These are phyloP conservation scores for Phrynosoma platyrhinos DNA, from an alignment of 2,113 vertebrate species.

Conservation along the genomic window DNA sequence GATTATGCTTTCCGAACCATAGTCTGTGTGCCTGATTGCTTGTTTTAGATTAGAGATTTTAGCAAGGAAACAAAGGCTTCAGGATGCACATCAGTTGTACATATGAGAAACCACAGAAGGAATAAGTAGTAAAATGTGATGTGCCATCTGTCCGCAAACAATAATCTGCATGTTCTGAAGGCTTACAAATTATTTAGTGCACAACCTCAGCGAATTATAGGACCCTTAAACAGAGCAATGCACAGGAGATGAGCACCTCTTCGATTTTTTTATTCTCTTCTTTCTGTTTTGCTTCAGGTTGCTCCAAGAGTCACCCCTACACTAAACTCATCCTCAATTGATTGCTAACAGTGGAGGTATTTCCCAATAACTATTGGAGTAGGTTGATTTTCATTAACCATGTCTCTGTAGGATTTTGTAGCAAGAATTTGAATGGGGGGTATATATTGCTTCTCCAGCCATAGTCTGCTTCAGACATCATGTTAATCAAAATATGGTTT, in stretches of 20 bases:
- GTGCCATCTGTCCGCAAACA: conserved; percentile 94
- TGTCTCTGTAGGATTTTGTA: conserved; percentile 61
- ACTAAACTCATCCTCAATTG: conserved; percentile 64
- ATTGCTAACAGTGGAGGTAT: conserved; percentile 78
- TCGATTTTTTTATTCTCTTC: conserved; percentile 62
- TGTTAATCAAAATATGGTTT: conserved; percentile 75
- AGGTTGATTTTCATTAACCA: conserved; percentile 75
- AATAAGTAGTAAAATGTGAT: conserved; percentile 91
- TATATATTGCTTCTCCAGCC: conserved; percentile 50
- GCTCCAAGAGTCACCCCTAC: background rate
- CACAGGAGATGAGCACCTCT: conserved; percentile 67
- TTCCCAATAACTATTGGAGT: conserved; percentile 71
- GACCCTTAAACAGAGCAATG: conserved; percentile 76
- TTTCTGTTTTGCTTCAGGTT: conserved; percentile 41
- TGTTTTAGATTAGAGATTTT: conserved; percentile 85
- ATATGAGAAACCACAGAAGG: conserved; percentile 90
- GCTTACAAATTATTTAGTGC: conserved; percentile 90
- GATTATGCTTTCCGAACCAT: conserved; percentile 80
- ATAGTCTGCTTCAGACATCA: conserved; percentile 66
- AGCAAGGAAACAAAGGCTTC: conserved; percentile 84
- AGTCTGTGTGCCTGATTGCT: conserved; percentile 82
- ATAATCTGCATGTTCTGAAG: conserved; percentile 89
- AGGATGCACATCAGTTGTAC: conserved; percentile 80
- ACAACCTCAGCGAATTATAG: conserved; percentile 81
- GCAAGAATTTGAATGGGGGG: conserved; percentile 60